A percentile compares a stretch with the other conserved stretches of the same genome.
phyloP scores from a whole-genome alignment of 2,797 vertebrate genomes.

The Catharus ustulatus region DNA sequence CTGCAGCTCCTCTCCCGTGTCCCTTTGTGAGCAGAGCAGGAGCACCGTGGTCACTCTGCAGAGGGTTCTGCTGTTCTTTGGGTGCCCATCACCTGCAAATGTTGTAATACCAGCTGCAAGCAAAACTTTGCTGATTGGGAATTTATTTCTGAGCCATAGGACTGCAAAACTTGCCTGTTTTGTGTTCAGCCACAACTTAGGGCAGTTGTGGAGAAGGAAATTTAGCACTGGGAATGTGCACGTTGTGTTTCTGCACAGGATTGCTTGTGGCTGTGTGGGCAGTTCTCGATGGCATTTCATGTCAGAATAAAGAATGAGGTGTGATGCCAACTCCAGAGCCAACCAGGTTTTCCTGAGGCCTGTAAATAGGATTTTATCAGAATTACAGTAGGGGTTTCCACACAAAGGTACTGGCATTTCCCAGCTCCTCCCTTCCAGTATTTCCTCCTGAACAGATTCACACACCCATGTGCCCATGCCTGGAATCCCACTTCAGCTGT shows the following conservation, averaged over 20 bases:
- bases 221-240: rapidly evolving
- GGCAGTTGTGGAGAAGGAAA: not conserved
- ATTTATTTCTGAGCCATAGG: not conserved
- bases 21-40: not conserved
- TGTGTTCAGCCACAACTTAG: not conserved
- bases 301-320: not conserved
- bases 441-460: not conserved
- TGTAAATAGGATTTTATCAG: not conserved
- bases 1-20: not conserved
- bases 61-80: not conserved
- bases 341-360: not conserved
- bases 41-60: not conserved
- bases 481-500: not conserved
- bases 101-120: not conserved
- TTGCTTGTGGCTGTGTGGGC: not conserved
- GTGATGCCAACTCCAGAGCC: too few relatives aligned
- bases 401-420: not conserved
- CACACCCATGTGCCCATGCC: not conserved
- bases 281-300: not conserved
- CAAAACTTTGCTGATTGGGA: not conserved
- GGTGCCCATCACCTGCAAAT: rapidly evolving
- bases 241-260: rapidly evolving
- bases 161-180: not conserved
- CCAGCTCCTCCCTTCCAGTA: not conserved
- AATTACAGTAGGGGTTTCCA: rapidly evolving